Percentiles rank a stretch among this genome's conserved stretches.
Conservation (phyloP, 2,888 invertebrate species). For the Tridacna crocea region DNA sequence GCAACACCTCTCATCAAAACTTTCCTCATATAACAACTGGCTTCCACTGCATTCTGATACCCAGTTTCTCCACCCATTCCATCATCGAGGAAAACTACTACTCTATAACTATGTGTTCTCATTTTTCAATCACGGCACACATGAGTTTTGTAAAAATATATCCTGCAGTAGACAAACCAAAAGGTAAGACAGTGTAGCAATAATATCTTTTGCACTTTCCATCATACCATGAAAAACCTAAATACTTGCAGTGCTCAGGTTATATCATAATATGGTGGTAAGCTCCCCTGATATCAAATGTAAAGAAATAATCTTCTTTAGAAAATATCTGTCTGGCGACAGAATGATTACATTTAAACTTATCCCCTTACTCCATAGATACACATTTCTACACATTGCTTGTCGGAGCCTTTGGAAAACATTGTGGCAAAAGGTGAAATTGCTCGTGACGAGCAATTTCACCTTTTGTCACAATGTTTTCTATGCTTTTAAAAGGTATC, state of each 20-base stretch:
- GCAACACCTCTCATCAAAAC: no score
- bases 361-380: slow-evolving; percentile 40
- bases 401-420: no score
- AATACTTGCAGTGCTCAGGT: slow-evolving; percentile 17
- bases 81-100: slow-evolving; percentile 55
- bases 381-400: no score
- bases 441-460: no score
- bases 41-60: slow-evolving; percentile 6
- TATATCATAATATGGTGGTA: slow-evolving; percentile 26
- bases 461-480: no score
- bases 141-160: slow-evolving; percentile 50
- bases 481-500: no score
- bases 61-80: slow-evolving; percentile 34
- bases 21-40: slow-evolving; percentile 20
- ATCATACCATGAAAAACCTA: slow-evolving; percentile 24
- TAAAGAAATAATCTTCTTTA: slow-evolving; percentile 31
- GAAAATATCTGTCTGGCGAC: no score
- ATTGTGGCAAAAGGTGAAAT: no score
- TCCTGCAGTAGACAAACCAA: slow-evolving; percentile 50
- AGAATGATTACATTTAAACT: slow-evolving; percentile 42
- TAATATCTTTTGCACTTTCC: no score
- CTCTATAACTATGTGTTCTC: no score
- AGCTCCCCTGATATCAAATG: slow-evolving; percentile 37
- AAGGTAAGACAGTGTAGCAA: no score
- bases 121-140: no score